Percentiles rank a stretch among this genome's conserved stretches.
These are phyloP conservation scores for Procavia capensis DNA, from an alignment of 2,113 vertebrate genomes.

Conservation along the genomic window DNA sequence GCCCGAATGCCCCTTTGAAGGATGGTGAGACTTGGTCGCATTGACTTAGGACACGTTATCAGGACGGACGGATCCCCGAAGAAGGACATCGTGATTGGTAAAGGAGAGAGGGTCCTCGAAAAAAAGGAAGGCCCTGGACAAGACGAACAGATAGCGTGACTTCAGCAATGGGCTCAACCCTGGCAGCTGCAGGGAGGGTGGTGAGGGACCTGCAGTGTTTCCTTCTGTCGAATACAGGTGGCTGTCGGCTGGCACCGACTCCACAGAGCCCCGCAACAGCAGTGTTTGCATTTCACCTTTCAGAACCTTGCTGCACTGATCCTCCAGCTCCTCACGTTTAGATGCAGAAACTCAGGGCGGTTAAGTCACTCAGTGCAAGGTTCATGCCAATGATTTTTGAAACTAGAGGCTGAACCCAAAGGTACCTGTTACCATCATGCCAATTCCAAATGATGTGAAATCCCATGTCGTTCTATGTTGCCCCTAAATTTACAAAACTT, in stretches of 20 bases:
- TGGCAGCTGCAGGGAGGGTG: neutral
- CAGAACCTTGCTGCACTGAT: neutral
- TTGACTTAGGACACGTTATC: neutral
- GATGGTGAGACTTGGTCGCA: neutral
- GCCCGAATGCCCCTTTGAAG: neutral
- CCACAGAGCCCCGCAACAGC: too few species aligned
- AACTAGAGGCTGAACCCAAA: neutral
- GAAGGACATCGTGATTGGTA: neutral
- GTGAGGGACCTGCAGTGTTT: neutral
- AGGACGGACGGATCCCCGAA: neutral
- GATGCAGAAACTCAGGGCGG: neutral
- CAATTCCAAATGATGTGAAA: neutral
- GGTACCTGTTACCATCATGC: neutral
- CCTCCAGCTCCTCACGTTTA: neutral
- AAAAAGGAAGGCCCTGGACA: neutral
- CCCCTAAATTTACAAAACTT: neutral
- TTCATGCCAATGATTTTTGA: neutral
- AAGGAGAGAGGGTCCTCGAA: neutral
- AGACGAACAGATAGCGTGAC: neutral
- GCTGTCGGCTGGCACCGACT: neutral
- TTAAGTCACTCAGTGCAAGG: neutral
- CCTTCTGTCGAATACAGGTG: neutral
- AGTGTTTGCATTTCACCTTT: neutral
- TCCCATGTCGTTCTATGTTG: neutral
- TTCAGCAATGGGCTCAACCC: neutral